A percentile compares a stretch with the other conserved stretches of the same genome.
Conservation (phyloP, 2,113 vertebrate species). For the Passer montanus region DNA sequence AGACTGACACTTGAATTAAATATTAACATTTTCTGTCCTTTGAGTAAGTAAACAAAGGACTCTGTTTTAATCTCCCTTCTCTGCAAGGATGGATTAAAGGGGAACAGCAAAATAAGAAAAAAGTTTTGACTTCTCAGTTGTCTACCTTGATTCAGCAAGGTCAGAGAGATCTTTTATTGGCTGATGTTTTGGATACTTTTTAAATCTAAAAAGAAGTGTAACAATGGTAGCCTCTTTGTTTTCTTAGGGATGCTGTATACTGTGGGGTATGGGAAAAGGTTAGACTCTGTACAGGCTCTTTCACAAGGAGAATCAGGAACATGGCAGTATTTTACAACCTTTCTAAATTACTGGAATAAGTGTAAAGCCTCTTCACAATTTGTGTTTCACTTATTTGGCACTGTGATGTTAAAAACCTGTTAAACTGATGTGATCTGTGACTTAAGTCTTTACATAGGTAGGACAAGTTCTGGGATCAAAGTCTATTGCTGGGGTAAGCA, state of each 20-base stretch:
- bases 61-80: neutral
- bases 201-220: neutral
- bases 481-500: neutral
- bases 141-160: neutral
- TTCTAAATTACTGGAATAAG: neutral
- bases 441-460: neutral
- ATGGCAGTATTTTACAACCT: neutral
- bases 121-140: neutral
- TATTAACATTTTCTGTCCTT: slow-evolving; percentile 47
- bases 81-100: neutral
- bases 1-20: slow-evolving; percentile 52
- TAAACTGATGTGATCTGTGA: neutral
- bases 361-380: neutral
- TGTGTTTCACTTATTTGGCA: neutral
- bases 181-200: neutral
- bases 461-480: neutral
- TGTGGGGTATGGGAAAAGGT: neutral
- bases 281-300: neutral
- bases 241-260: neutral
- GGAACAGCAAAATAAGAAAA: neutral
- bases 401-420: neutral
- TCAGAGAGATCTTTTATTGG: neutral
- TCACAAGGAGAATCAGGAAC: neutral
- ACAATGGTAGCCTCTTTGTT: neutral
- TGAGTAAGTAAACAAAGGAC: slow-evolving; percentile 35